These are phyloP conservation scores for Poecilobothrus nobilitatus DNA, from an alignment of 2,888 invertebrate species.

Conservation along the genomic window DNA sequence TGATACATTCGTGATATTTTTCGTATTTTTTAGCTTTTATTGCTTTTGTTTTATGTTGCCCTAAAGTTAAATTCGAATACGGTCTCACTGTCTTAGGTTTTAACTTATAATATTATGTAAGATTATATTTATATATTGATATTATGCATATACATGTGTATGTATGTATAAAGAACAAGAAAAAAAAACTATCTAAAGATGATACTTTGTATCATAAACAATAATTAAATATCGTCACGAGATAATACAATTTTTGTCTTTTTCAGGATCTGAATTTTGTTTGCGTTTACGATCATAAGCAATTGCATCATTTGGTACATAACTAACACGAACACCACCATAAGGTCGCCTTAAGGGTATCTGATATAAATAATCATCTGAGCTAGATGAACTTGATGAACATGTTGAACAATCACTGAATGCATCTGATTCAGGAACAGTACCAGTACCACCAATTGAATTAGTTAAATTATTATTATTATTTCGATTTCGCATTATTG, in stretches of 20 bases:
- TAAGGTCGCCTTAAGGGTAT: conserved; percentile 75
- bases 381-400: conserved; percentile 75
- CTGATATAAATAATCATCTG: conserved; percentile 80
- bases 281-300: conserved; percentile 69
- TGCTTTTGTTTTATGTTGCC: not conserved
- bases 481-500: conserved; percentile 22
- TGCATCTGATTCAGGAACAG: conserved; percentile 47
- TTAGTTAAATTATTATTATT: conserved; percentile 21
- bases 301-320: conserved; percentile 85
- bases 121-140: not conserved
- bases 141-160: not conserved
- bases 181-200: conserved; percentile 12
- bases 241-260: conserved; percentile 75
- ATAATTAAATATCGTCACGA: conserved; percentile 55
- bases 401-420: conserved; percentile 85
- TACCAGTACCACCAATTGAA: not conserved
- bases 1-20: not conserved
- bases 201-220: conserved; percentile 21
- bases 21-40: not conserved
- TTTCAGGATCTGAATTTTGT: conserved; percentile 41
- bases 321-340: conserved; percentile 82
- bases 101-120: not conserved
- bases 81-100: not conserved
- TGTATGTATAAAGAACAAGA: not conserved
- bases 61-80: not conserved